A percentile compares a stretch with the other conserved stretches of the same genome.
phyloP scores from a whole-genome alignment of 2,888 invertebrate genomes.

The Hirtodrosophila duncani region DNA sequence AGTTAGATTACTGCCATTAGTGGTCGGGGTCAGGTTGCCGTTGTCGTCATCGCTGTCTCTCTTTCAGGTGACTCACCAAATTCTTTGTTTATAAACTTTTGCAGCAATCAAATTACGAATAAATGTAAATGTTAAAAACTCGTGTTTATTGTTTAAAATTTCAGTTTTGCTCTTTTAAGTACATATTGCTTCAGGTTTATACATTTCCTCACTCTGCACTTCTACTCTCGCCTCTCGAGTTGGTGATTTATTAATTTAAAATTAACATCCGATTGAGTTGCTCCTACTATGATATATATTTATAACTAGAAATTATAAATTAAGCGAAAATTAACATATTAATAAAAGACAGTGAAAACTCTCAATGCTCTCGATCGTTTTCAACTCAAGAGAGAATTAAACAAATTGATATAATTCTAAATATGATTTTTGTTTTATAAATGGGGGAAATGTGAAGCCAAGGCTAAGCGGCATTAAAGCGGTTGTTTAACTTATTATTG shows the following conservation, averaged over 20 bases:
- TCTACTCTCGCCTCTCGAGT: no score
- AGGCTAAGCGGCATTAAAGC: slow-evolving; percentile 53
- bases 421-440: slow-evolving; percentile 4
- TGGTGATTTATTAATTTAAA: slow-evolving; percentile 24
- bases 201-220: not conserved
- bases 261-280: slow-evolving; percentile 26
- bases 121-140: slow-evolving; percentile 48
- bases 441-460: slow-evolving; percentile 35
- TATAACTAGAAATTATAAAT: slow-evolving; percentile 38
- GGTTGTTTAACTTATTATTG: slow-evolving; percentile 20
- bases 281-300: slow-evolving; percentile 35
- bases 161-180: slow-evolving; percentile 52
- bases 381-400: no score
- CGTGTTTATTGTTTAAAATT: slow-evolving; percentile 52
- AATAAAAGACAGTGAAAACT: slow-evolving; percentile 37
- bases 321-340: slow-evolving; percentile 47
- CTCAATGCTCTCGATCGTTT: not conserved
- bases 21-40: no score
- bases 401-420: slow-evolving; percentile 13
- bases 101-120: no score
- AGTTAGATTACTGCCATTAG: no score
- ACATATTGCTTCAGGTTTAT: slow-evolving; percentile 43
- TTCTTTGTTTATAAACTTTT: slow-evolving; percentile 23
- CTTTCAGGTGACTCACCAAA: slow-evolving; percentile 40
- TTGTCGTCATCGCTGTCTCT: no score